phyloP scores from a whole-genome alignment of 2,797 vertebrate species.

The Ctenosaura bakeri region DNA sequence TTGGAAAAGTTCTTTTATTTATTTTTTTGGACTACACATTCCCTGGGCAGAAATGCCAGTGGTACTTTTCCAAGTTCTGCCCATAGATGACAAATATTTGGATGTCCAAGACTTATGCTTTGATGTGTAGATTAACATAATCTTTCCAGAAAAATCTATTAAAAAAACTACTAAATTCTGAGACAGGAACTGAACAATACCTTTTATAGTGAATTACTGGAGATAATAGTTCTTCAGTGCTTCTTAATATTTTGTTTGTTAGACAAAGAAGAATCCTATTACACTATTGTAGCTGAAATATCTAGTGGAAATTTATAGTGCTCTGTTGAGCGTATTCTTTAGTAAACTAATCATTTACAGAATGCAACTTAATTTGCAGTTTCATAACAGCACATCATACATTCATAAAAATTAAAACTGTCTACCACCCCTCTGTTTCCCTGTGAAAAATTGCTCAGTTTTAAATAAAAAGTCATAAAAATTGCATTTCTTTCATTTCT shows the following conservation, averaged over 20 bases:
- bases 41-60: no score
- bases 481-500: slow-evolving; percentile 79
- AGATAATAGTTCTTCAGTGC: slow-evolving; percentile 50
- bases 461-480: slow-evolving; percentile 80
- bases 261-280: slow-evolving; percentile 57
- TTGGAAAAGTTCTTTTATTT: background rate
- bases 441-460: slow-evolving; percentile 77
- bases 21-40: no score
- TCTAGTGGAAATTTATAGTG: slow-evolving; percentile 58
- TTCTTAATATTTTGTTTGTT: slow-evolving; percentile 45
- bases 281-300: slow-evolving; percentile 62
- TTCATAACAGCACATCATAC: slow-evolving; percentile 59
- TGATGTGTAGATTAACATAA: slow-evolving; percentile 22
- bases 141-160: slow-evolving; percentile 31
- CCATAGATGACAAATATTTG: slow-evolving; percentile 33
- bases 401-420: slow-evolving; percentile 79
- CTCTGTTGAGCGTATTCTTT: slow-evolving; percentile 61
- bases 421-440: slow-evolving; percentile 66
- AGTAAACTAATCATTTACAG: slow-evolving; percentile 69
- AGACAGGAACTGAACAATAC: slow-evolving; percentile 13
- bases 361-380: slow-evolving; percentile 68
- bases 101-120: slow-evolving; percentile 22
- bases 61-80: background rate
- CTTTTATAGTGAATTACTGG: slow-evolving; percentile 49
- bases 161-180: slow-evolving; percentile 21